These are phyloP conservation scores for Prorops nasuta DNA, from an alignment of 1,140 invertebrate species.

Conservation along the genomic window DNA sequence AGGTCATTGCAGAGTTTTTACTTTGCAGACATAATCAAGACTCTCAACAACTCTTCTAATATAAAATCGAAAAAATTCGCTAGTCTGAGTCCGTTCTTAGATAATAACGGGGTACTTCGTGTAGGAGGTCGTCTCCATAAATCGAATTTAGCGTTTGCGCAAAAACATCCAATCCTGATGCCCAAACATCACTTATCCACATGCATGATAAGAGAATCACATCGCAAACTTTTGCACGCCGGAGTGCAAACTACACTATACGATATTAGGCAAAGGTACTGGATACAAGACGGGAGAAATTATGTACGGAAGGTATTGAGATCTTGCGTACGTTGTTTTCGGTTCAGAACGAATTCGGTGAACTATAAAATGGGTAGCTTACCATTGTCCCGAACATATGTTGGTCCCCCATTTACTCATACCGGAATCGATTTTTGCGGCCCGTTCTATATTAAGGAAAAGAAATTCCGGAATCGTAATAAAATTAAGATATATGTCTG, in stretches of 20 bases:
- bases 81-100: background rate
- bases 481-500: constrained; percentile 19
- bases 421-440: constrained; percentile 37
- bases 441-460: too few relatives aligned
- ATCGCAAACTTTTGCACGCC: constrained; percentile 3
- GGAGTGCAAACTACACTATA: constrained; percentile 2
- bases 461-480: constrained; percentile 4
- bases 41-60: background rate
- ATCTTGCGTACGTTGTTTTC: constrained; percentile 3
- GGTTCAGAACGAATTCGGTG: background rate
- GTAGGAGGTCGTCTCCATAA: background rate
- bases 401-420: background rate
- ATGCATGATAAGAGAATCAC: constrained; percentile 1
- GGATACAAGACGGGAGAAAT: background rate
- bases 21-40: background rate
- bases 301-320: background rate
- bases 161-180: constrained; percentile 6
- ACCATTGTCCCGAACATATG: background rate
- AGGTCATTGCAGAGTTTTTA: background rate
- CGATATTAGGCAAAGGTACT: background rate
- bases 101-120: background rate
- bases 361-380: constrained; percentile 8
- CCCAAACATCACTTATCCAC: background rate
- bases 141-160: background rate
- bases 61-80: background rate